Percentiles rank a stretch among this genome's conserved stretches.
Conservation (phyloP, 2,797 vertebrate species). For the Phalanger gymnotis region DNA sequence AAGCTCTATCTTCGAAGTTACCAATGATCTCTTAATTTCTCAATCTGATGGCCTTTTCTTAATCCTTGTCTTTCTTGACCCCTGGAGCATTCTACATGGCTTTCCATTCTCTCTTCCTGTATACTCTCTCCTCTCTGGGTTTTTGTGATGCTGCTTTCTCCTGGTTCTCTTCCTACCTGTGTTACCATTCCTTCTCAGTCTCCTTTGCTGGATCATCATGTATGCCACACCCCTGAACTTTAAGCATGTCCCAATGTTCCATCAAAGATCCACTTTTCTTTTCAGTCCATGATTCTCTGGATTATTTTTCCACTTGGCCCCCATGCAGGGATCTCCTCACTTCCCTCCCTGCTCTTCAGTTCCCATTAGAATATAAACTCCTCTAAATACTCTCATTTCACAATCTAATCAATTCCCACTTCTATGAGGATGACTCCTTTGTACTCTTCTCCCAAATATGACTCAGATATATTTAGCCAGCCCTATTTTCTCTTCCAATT, state of each 20-base stretch:
- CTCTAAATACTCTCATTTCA: neutral
- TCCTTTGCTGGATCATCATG: neutral
- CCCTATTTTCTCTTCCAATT: neutral
- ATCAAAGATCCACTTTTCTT: neutral
- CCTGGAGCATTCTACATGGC: neutral
- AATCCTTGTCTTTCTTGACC: neutral
- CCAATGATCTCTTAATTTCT: neutral
- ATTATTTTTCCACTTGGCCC: neutral
- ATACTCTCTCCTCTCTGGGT: neutral
- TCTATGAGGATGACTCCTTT: neutral
- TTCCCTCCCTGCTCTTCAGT: neutral
- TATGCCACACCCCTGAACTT: neutral
- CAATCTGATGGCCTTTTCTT: neutral
- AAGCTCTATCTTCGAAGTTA: neutral
- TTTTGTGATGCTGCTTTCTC: neutral
- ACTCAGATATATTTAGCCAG: neutral
- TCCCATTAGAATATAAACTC: neutral
- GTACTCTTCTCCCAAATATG: neutral
- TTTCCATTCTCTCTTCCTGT: neutral
- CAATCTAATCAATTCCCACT: neutral
- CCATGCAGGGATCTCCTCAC: neutral
- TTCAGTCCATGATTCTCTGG: neutral
- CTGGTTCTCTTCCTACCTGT: neutral
- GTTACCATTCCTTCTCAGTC: neutral
- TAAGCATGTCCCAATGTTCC: neutral